phyloP scores from a whole-genome alignment of 2,113 vertebrate genomes.

The Labeo rohita region DNA sequence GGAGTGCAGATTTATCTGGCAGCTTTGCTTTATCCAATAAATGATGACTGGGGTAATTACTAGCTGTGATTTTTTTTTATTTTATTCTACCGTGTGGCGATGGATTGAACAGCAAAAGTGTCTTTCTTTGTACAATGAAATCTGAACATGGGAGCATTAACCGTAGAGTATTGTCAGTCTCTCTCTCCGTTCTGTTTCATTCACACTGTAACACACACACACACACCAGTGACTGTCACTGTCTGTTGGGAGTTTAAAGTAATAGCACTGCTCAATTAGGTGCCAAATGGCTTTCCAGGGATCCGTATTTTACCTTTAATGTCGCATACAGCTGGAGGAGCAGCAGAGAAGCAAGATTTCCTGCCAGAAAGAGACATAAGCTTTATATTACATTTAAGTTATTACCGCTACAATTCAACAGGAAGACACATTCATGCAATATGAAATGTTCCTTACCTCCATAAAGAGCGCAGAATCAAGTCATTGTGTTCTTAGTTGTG shows the following conservation, averaged over 20 bases:
- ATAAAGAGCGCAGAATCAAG: conserved; percentile 50
- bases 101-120: background rate
- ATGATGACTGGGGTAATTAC: background rate
- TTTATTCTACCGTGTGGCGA: background rate
- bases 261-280: conserved; percentile 83
- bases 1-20: background rate
- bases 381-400: conserved; percentile 73
- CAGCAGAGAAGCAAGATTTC: conserved; percentile 67
- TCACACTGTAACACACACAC: conserved; percentile 35
- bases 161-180: conserved; percentile 53
- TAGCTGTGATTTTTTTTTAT: background rate
- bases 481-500: conserved; percentile 50
- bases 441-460: conserved; percentile 47
- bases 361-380: conserved; percentile 72
- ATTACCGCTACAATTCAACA: conserved; percentile 72
- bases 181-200: conserved; percentile 11
- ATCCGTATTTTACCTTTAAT: conserved; percentile 78
- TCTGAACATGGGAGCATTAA: conserved; percentile 57
- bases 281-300: conserved; percentile 81
- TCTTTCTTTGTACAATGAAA: conserved; percentile 32
- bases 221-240: conserved; percentile 66
- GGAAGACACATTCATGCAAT: conserved; percentile 57
- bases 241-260: conserved; percentile 77
- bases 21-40: conserved; percentile 8
- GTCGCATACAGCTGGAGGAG: conserved; percentile 71